Base-by-base conservation (phyloP, 2,113 vertebrate species). In the Tonatia bakeri region DNA sequence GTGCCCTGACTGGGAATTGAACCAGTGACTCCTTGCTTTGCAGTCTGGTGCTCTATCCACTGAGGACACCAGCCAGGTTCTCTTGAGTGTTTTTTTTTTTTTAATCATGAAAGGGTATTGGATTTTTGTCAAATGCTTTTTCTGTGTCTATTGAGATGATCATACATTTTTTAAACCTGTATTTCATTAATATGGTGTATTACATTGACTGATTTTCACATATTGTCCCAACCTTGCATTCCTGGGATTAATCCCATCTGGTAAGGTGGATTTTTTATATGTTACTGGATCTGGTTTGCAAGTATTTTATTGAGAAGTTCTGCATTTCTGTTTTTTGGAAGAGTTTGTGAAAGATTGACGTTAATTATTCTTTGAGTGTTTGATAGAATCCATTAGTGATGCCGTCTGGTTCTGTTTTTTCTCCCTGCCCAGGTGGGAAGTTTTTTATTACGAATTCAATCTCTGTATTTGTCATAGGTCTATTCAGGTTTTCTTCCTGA, bases 341-440 rank as follows among this genome's bases (percentile, higher is more conserved):
- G 15, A 43, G 15, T 56, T 76, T 91, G 15, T 70, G 33, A 92
- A 92, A 82, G 8, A 69, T 82, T 77, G 40, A 36, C 84, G 2
- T 81, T 96, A 80, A 75, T 85, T 90, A 12, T 80, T 80, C 38
- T 85, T 82, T 67, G 81, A 90, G 82, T 76, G 12, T 93, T 93
- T 73, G 38, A 28, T 73, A 70, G 40, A 76, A 31, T 82, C 73
- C 28, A 43, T 17, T n/a, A 92, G 13, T 86, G 40, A 90, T 75
- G 31, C 22, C 28, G 45, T 59, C 65, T 81, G 28, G 50, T n/a
- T 2, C 17, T 86, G 5, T 17, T 28, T 73, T n/a, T 28, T 13
- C 28, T 67, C 64, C 61, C 6, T n/a, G 19, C 19, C 28, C 17
- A 75, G 80, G 17, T 93, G 31, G 43, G 40, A 56, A 40, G 54